These are phyloP conservation scores for Chironomus tepperi DNA, from an alignment of 1,140 invertebrate genomes.

Conservation along the genomic window DNA sequence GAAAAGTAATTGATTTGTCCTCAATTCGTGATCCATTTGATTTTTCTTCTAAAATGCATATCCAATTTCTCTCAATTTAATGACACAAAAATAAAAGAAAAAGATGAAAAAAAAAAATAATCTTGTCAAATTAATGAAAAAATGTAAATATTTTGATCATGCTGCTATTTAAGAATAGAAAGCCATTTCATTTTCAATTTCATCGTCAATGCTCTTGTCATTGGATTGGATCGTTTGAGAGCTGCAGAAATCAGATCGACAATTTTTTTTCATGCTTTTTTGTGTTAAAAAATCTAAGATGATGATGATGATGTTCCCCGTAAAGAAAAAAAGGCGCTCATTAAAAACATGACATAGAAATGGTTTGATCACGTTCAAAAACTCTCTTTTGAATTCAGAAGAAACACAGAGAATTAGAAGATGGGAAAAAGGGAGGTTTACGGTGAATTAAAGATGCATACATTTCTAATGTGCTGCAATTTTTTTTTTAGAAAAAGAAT, in stretches of 20 bases:
- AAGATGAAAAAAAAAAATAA: too few species aligned
- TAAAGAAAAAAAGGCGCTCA: background rate
- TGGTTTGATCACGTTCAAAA: background rate
- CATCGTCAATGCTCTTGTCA: too few species aligned
- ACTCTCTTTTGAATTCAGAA: slow-evolving; percentile 13
- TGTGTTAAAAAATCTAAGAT: background rate
- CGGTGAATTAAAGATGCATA: slow-evolving; percentile 11
- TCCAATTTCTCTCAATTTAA: slow-evolving; percentile 15
- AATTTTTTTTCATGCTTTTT: background rate
- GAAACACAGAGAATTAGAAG: background rate
- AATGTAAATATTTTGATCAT: too few species aligned
- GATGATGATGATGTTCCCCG: background rate
- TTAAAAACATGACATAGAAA: slow-evolving; percentile 8
- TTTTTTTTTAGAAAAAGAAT: background rate
- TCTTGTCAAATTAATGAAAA: background rate
- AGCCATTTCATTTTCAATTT: too few species aligned
- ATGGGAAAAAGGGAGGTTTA: background rate
- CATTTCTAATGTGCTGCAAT: background rate
- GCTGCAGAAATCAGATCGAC: background rate
- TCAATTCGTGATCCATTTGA: slow-evolving; percentile 11
- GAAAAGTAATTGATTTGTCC: slow-evolving; percentile 18
- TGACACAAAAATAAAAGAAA: background rate
- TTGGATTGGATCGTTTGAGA: background rate
- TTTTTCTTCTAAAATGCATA: background rate
- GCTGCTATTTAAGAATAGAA: too few species aligned